Evolutionary conservation across 2,113 vertebrate genomes (phyloP).

Genomic region (Oreotrochilus melanogaster): DNA sequence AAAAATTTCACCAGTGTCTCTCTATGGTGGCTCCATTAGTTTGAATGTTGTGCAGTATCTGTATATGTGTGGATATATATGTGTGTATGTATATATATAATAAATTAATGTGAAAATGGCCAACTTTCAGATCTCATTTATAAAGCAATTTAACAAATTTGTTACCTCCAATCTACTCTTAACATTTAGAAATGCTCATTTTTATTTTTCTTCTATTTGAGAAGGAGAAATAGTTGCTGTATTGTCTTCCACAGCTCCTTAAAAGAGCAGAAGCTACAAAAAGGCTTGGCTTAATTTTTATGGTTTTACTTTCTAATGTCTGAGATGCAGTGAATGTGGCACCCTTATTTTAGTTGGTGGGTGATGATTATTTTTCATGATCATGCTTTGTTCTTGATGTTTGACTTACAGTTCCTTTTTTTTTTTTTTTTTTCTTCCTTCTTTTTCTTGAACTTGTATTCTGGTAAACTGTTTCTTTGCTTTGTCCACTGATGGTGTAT

Average conservation of each 20-base stretch:
- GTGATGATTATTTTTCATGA: background rate
- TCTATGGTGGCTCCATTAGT: slow-evolving; percentile 70
- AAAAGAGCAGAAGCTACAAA: background rate
- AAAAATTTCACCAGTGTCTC: slow-evolving; percentile 10
- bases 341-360: background rate
- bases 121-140: slow-evolving; percentile 55
- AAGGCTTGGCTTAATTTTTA: background rate
- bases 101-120: slow-evolving; percentile 75
- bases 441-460: slow-evolving; percentile 55
- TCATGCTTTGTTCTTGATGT: background rate
- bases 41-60: slow-evolving; percentile 68
- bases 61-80: slow-evolving; percentile 56
- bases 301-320: background rate
- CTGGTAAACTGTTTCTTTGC: slow-evolving; percentile 52
- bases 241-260: background rate
- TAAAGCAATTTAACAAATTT: slow-evolving; percentile 10
- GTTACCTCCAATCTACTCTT: slow-evolving; percentile 30
- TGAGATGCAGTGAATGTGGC: background rate
- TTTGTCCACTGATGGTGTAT: slow-evolving; percentile 51
- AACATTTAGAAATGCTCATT: slow-evolving; percentile 20
- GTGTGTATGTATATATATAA: slow-evolving; percentile 56
- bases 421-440: background rate
- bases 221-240: background rate
- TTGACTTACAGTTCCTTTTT: background rate
- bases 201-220: background rate